Conservation (phyloP, 37 sponge, comb jelly and placozoan species). For the Diacarnus erythraeanus region DNA sequence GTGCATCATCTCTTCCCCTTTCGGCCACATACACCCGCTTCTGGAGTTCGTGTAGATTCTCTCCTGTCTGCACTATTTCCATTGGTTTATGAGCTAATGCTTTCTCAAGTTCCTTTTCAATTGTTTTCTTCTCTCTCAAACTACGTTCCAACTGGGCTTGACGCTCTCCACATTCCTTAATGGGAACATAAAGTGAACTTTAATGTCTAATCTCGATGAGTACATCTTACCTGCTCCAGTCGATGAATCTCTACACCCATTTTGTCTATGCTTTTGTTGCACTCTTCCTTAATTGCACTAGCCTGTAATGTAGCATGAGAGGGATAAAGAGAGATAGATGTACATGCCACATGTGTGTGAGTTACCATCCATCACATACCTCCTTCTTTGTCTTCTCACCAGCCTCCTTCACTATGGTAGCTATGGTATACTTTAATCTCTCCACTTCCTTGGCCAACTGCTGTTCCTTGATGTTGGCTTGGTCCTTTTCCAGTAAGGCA, state of each 20-base stretch:
- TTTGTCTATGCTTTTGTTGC: conserved; percentile 71
- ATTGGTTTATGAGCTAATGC: conserved; percentile 25
- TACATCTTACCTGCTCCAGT: conserved; percentile 62
- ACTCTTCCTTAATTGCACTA: conserved; percentile 60
- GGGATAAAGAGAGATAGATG: background rate
- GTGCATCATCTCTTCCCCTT: conserved; percentile 58
- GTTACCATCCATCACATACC: conserved; percentile 24
- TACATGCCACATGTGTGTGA: background rate
- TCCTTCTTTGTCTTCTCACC: conserved; percentile 76
- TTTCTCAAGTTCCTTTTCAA: conserved; percentile 55
- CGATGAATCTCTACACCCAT: conserved; percentile 81
- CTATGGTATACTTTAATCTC: conserved; percentile 58
- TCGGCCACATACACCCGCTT: conserved; percentile 57
- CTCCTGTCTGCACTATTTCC: conserved; percentile 21
- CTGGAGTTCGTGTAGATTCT: conserved; percentile 53
- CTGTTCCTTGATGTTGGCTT: conserved; percentile 69
- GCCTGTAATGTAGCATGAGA: conserved; percentile 22
- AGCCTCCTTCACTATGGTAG: conserved; percentile 70
- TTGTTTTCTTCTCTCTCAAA: conserved; percentile 58
- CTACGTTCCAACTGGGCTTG: conserved; percentile 49
- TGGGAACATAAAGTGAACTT: background rate
- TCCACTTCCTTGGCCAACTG: conserved; percentile 63
- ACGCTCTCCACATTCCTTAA: conserved; percentile 66
- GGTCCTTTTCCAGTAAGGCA: conserved; percentile 87
- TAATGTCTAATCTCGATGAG: background rate